Evolutionary conservation across 2,888 invertebrate species (phyloP), one percentile per base, ranked within the genome.

Genomic region (Stenotaenia linearis): DNA sequence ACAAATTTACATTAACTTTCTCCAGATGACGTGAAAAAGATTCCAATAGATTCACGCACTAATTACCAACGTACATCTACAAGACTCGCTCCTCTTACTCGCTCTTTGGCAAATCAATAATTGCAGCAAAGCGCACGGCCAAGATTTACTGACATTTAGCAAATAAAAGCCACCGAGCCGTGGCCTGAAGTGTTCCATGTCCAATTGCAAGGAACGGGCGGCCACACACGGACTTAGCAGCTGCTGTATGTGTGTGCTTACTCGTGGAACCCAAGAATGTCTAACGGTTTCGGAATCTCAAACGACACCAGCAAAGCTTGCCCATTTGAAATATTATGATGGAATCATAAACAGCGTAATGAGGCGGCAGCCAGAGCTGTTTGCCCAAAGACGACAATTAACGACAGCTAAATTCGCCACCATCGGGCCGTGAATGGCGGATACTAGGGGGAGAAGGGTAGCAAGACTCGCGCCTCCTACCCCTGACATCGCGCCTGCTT

Each of bases 261-360:
- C 50, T 50, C 50, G 50, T 50, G 50, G 50, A 50, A 50, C 50
- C 50, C 50, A 50, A 50, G 50, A 50, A 50, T 50, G 50, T 50
- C 50, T 50, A 50, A 50, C 50, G 18, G 78, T 40, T 78, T 78
- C 32, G 78, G 78, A 78, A 78, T 78, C 78, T 50, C 45, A 45
- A 50, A 50, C 78, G 45, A 40, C 56, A 40, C 28, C 78, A 78
- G 30, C 75, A 74, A 50, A 50, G 50, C 50, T 50, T 18, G 50
- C 18, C 50, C 78, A 78, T 78, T 78, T 78, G 78, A 78, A 78
- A 78, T 78, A 78, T 78, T 78, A 78, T 78, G 78, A 78, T 78
- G 78, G 78, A 78, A 78, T 78, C 78, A 78, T 78, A 78, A 78
- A 78, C 78, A 78, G 78, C 78, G 78, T 78, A 78, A 78, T 78